Percentiles rank a stretch among this genome's conserved stretches.
Evolutionary conservation across 2,797 vertebrate genomes (phyloP).

Genomic region (Megalops cyprinoides): DNA sequence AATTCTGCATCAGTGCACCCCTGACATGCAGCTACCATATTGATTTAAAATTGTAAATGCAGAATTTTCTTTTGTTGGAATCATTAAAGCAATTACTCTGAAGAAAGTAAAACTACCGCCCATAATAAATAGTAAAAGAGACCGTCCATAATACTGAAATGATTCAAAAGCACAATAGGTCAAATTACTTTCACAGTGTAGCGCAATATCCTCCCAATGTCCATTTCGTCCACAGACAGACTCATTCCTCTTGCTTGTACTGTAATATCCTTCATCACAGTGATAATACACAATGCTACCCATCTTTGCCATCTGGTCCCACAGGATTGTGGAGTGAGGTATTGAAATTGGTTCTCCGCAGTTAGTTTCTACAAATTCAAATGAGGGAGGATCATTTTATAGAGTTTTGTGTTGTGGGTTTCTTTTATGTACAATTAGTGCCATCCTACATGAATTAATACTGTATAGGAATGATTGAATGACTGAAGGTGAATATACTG

Average conservation of each 20-base stretch:
- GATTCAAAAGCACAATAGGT: not conserved
- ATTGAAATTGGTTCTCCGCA: slow-evolving; percentile 72
- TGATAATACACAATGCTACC: slow-evolving; percentile 72
- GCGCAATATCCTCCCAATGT: slow-evolving; percentile 63
- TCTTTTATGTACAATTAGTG: not conserved
- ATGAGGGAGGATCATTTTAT: slow-evolving; percentile 31
- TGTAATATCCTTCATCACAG: slow-evolving; percentile 76
- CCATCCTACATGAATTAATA: not conserved
- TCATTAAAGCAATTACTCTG: too few relatives aligned
- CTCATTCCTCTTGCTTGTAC: slow-evolving; percentile 47
- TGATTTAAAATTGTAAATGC: too few relatives aligned
- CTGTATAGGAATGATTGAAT: not conserved
- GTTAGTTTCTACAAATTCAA: slow-evolving; percentile 73
- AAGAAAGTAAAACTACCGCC: too few relatives aligned
- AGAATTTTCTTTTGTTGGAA: too few relatives aligned
- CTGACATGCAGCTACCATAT: too few relatives aligned
- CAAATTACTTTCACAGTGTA: slow-evolving; percentile 73
- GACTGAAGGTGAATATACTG: too few relatives aligned
- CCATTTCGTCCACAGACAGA: slow-evolving; percentile 62
- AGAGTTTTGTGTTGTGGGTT: too few relatives aligned
- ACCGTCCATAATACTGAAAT: too few relatives aligned
- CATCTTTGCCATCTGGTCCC: slow-evolving; percentile 64
- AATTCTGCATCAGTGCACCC: too few relatives aligned
- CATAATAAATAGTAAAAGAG: too few relatives aligned
- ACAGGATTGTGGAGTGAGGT: slow-evolving; percentile 65